A percentile compares a stretch with the other conserved stretches of the same genome.
Evolutionary conservation across 2,888 invertebrate species (phyloP).

Genomic region (Sinhomidia bicolor): DNA sequence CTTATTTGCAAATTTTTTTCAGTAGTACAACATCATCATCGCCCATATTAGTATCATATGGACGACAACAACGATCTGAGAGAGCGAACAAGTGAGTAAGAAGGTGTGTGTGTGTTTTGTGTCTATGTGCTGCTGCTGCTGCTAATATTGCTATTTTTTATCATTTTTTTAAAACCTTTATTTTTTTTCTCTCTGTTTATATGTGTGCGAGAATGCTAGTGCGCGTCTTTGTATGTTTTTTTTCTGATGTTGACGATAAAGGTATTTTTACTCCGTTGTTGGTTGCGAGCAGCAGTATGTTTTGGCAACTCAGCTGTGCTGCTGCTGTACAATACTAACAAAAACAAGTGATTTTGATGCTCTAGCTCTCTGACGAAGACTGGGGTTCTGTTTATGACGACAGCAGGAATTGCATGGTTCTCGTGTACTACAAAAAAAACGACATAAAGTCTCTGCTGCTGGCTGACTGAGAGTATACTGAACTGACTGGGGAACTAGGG

Average conservation of each 20-base stretch:
- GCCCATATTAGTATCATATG: neutral
- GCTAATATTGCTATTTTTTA: neutral
- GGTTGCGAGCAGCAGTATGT: neutral
- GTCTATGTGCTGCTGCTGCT: too few relatives aligned
- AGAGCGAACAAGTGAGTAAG: neutral
- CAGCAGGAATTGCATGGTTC: neutral
- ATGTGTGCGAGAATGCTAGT: neutral
- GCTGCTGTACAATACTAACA: conserved; percentile 10
- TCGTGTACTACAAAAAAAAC: neutral
- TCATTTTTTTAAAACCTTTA: neutral
- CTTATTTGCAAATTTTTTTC: neutral
- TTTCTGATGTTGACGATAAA: conserved; percentile 1
- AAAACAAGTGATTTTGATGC: neutral
- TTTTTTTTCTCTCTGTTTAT: neutral
- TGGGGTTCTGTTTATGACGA: neutral
- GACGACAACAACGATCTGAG: conserved; percentile 3
- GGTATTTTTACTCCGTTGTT: neutral
- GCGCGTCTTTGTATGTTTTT: neutral
- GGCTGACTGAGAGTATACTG: too few relatives aligned
- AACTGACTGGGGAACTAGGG: too few relatives aligned
- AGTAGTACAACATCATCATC: neutral
- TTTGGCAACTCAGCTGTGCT: conserved; percentile 47
- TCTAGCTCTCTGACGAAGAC: neutral
- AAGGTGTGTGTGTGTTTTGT: too few relatives aligned
- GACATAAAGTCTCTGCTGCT: neutral